phyloP scores from a whole-genome alignment of 2,888 invertebrate genomes.

The Trachelus troglodyta region DNA sequence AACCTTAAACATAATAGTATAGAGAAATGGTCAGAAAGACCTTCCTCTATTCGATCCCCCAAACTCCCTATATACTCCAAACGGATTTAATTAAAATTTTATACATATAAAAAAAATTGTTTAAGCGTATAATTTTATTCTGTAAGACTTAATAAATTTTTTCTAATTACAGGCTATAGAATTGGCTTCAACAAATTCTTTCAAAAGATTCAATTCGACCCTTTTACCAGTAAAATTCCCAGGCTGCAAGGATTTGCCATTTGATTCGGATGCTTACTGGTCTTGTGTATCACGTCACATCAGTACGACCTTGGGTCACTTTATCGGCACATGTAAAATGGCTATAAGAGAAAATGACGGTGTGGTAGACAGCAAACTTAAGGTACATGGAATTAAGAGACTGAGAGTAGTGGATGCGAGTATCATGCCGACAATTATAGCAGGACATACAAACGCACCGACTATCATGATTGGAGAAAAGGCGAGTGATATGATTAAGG shows the following conservation, averaged over 20 bases:
- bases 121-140: neutral
- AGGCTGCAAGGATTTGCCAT: slow-evolving; percentile 73
- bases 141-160: neutral
- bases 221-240: slow-evolving; percentile 73
- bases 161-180: slow-evolving; percentile 68
- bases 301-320: slow-evolving; percentile 75
- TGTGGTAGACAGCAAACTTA: slow-evolving; percentile 67
- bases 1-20: too few species aligned
- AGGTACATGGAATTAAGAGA: slow-evolving; percentile 68
- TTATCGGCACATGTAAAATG: slow-evolving; percentile 69
- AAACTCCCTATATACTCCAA: too few species aligned
- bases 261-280: slow-evolving; percentile 79
- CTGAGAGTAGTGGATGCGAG: slow-evolving; percentile 72
- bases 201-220: slow-evolving; percentile 69
- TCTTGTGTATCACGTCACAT: slow-evolving; percentile 78
- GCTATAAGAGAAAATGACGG: slow-evolving; percentile 63
- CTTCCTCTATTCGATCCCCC: neutral
- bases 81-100: neutral
- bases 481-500: slow-evolving; percentile 70
- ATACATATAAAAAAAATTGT: too few species aligned
- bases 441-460: slow-evolving; percentile 71
- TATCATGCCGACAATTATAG: slow-evolving; percentile 70
- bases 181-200: slow-evolving; percentile 69
- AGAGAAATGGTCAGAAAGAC: too few species aligned
- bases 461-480: slow-evolving; percentile 73